Percentiles rank a stretch among this genome's conserved stretches.
These are phyloP conservation scores for Papilio elwesi DNA, from an alignment of 2,888 invertebrate genomes.

Conservation along the genomic window DNA sequence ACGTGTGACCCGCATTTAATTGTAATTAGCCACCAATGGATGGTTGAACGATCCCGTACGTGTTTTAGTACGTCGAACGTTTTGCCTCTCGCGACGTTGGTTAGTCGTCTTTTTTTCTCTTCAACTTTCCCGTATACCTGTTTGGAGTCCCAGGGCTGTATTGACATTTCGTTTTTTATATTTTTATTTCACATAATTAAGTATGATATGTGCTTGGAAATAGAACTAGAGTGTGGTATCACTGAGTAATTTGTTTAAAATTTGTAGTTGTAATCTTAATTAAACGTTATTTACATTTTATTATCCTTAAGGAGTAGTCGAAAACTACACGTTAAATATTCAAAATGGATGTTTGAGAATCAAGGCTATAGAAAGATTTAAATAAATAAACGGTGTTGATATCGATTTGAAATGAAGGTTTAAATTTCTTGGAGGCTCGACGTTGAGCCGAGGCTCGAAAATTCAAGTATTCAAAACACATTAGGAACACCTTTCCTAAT, in stretches of 20 bases:
- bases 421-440: not conserved
- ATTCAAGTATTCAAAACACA: constrained; percentile 31
- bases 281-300: not conserved
- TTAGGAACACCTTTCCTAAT: constrained; percentile 24
- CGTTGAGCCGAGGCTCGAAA: not conserved
- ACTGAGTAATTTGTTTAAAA: not conserved
- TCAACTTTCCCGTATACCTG: not conserved
- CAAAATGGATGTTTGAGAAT: not conserved
- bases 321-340: no score
- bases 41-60: constrained; percentile 23
- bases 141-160: constrained; percentile 19
- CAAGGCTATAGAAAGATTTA: not conserved
- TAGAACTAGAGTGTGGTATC: not conserved
- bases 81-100: constrained; percentile 23
- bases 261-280: not conserved
- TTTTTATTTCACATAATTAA: constrained; percentile 21
- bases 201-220: not conserved
- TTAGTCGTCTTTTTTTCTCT: constrained; percentile 17
- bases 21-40: constrained; percentile 41
- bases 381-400: not conserved
- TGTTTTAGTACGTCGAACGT: constrained; percentile 23
- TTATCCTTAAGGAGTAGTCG: not conserved
- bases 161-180: constrained; percentile 33
- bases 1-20: constrained; percentile 51
- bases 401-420: not conserved